These are phyloP conservation scores for Pangasius sanitwongsei DNA, from an alignment of 2,797 vertebrate genomes.

Conservation along the genomic window DNA sequence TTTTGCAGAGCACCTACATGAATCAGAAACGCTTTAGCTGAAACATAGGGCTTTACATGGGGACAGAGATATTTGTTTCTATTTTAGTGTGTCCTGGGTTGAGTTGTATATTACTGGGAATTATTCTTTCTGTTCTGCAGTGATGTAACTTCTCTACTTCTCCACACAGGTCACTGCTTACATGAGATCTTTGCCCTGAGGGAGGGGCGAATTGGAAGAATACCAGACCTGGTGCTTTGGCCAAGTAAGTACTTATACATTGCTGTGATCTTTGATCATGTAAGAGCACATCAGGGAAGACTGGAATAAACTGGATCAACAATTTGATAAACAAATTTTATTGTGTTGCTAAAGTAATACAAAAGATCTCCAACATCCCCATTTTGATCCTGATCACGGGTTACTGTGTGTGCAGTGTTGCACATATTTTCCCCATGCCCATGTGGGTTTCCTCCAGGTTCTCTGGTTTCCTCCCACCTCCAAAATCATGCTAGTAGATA, in stretches of 20 bases:
- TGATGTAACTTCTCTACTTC: conserved; percentile 23
- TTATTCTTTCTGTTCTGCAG: not conserved
- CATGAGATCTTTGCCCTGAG: conserved; percentile 96
- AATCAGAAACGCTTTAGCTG: not conserved
- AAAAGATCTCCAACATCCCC: not conserved
- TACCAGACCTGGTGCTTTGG: conserved; percentile 97
- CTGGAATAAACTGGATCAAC: not conserved
- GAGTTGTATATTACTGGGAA: not conserved
- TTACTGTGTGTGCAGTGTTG: not conserved
- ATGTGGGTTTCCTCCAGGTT: too few species aligned
- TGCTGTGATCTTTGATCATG: not conserved
- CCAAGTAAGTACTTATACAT: conserved; percentile 85
- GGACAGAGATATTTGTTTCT: not conserved
- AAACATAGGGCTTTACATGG: not conserved
- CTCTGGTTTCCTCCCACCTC: not conserved
- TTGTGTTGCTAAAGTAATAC: not conserved
- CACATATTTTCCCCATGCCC: not conserved
- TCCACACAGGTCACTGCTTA: conserved; percentile 90
- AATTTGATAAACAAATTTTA: not conserved
- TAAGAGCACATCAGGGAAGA: not conserved
- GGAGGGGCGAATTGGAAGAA: conserved; percentile 90
- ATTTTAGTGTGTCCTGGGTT: not conserved
- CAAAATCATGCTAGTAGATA: not conserved
- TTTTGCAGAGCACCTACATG: not conserved
- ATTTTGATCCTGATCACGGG: not conserved